Evolutionary conservation across 2,113 vertebrate species (phyloP).

Genomic region (Cairina moschata): DNA sequence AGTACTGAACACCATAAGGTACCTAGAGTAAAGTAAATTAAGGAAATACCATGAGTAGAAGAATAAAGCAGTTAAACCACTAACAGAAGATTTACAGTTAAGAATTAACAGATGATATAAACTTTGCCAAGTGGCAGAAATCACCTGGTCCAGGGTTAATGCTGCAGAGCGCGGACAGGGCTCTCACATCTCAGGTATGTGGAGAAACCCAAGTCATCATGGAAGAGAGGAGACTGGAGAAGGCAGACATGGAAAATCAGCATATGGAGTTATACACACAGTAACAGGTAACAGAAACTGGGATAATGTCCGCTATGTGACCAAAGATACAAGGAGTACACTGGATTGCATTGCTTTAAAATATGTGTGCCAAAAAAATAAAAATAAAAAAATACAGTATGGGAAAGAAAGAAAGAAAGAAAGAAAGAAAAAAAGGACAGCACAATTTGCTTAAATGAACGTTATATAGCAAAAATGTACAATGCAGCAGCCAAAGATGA

Average conservation of each 20-base stretch:
- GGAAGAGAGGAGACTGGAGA: not conserved
- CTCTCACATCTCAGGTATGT: not conserved
- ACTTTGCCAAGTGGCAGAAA: constrained; percentile 11
- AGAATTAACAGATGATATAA: constrained; percentile 22
- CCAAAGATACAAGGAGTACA: not conserved
- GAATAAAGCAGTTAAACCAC: not conserved
- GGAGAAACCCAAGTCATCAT: not conserved
- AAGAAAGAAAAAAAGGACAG: not conserved
- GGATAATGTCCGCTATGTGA: not conserved
- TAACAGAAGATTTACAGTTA: constrained; percentile 41
- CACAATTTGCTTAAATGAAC: not conserved
- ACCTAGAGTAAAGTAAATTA: constrained; percentile 61
- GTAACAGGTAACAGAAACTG: not conserved
- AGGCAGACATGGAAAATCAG: not conserved
- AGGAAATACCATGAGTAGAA: constrained; percentile 15
- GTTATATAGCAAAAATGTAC: not conserved
- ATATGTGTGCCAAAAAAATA: not conserved
- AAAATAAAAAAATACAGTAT: not conserved
- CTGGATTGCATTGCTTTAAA: not conserved
- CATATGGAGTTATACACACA: not conserved
- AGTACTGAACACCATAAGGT: constrained; percentile 38
- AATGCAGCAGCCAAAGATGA: not conserved
- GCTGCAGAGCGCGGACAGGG: not conserved
- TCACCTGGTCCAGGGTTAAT: not conserved
- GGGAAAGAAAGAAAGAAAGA: not conserved